Base-by-base conservation (phyloP, 2,888 invertebrate species). In the Agrypnus murinus region DNA sequence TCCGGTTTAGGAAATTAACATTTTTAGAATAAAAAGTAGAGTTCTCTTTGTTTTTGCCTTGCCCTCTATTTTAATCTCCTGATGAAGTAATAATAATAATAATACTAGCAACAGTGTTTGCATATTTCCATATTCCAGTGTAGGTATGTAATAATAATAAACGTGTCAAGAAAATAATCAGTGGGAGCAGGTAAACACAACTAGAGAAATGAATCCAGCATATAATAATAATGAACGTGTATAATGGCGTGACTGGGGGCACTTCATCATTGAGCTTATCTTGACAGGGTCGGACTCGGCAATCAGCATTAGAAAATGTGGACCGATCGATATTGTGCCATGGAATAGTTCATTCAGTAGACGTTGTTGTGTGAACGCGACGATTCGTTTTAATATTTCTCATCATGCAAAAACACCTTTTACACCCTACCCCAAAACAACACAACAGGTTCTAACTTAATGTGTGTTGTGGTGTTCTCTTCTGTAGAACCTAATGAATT, bases 211-310 rank as follows among this genome's bases (percentile, higher is more conserved):
- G 69, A 65, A 45, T 70, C 69, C 59, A 59, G 60, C 36, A 34
- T 55, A 50, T 65, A 70, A 70, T 67, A n/a, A n/a, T n/a, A 67
- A 60, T 59, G 65, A 65, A 57, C 57, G 69, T 65, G 68, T 72
- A 72, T 58, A 63, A 63, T 74, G 43, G 72, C 74, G 74, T 74
- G 74, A 74, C 74, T 50, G 34, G 63, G 64, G 64, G 58, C 65
- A 72, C 67, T 74, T 59, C 67, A 72, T 74, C 72, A 74, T 68
- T 48, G 43, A 59, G 58, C 60, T 72, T 74, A 74, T 74, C 74
- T 70, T 67, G 71, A 68, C 69, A 68, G 72, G 72, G 72, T 63
- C 53, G 69, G 71, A 68, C 73, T 70, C 62, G 55, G 65, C 72
- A 73, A 70, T 70, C 65, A 60, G 46, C 65, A 65, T 60, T 67